Percentiles rank a stretch among this genome's conserved stretches.
These are phyloP conservation scores for Corydoras maculifer DNA, from an alignment of 2,113 vertebrate species.

Conservation along the genomic window DNA sequence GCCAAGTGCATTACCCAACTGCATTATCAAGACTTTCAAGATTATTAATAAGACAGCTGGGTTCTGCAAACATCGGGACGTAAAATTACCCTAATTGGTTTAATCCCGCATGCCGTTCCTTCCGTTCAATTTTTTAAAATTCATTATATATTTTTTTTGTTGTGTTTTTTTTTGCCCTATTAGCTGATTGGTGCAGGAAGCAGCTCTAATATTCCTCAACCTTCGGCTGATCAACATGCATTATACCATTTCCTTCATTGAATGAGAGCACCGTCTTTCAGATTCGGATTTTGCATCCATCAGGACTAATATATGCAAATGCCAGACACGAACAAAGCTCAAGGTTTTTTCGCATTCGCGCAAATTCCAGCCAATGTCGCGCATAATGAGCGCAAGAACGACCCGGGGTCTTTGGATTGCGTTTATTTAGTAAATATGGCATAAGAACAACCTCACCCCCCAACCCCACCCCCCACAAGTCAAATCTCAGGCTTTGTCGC, in stretches of 20 bases:
- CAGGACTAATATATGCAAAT: not conserved
- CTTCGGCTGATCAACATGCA: conserved; percentile 1
- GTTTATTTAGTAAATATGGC: too few species aligned
- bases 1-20: not conserved
- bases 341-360: not conserved
- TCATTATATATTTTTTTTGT: too few species aligned
- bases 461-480: too few species aligned
- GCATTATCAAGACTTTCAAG: conserved; percentile 6
- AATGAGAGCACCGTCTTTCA: not conserved
- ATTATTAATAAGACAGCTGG: conserved; percentile 22
- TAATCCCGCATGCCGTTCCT: not conserved
- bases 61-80: conserved; percentile 7
- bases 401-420: too few species aligned
- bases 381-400: not conserved
- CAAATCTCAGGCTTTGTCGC: too few species aligned
- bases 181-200: conserved; percentile 6
- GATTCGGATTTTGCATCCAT: not conserved
- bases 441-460: not conserved
- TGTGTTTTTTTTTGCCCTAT: not conserved
- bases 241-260: not conserved
- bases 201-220: not conserved
- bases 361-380: not conserved
- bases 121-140: not conserved
- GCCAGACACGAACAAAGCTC: not conserved
- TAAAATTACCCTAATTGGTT: conserved; percentile 8